These are phyloP conservation scores for Criorhina ranunculi DNA, from an alignment of 2,888 invertebrate species.

Conservation along the genomic window DNA sequence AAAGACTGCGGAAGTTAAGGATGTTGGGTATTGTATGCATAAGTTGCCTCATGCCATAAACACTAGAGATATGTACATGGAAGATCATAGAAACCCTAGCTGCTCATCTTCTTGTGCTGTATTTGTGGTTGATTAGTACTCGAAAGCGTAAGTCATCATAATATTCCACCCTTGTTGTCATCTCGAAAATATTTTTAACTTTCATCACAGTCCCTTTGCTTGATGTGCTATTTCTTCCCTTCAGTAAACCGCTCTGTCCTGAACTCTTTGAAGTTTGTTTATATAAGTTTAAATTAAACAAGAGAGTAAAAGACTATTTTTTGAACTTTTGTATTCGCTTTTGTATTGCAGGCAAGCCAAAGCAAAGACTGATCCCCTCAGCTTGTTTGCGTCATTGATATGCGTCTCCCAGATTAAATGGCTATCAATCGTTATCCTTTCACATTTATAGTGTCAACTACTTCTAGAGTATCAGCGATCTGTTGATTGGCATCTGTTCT, in stretches of 20 bases:
- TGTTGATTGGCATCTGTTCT: too few species aligned
- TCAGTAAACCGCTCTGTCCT: conserved; percentile 1
- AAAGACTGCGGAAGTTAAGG: too few species aligned
- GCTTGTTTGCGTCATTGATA: too few species aligned
- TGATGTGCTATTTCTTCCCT: background rate
- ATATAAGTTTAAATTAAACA: background rate
- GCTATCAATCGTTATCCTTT: too few species aligned
- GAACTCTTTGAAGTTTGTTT: background rate
- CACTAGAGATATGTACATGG: too few species aligned
- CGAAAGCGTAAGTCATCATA: background rate
- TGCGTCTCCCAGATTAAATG: too few species aligned
- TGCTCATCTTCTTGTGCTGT: background rate
- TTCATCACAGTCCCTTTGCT: background rate
- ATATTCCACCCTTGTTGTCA: background rate
- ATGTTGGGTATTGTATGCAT: too few species aligned
- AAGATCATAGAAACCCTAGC: too few species aligned
- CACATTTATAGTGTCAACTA: too few species aligned
- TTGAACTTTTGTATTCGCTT: background rate
- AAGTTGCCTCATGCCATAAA: too few species aligned
- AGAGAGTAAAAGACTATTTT: background rate
- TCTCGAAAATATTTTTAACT: background rate
- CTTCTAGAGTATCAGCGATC: too few species aligned
- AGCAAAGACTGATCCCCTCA: background rate
- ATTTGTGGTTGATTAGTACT: background rate
- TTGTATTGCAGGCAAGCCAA: background rate